phyloP scores from a whole-genome alignment of 1,140 invertebrate species.

The Diachasma alloeum region DNA sequence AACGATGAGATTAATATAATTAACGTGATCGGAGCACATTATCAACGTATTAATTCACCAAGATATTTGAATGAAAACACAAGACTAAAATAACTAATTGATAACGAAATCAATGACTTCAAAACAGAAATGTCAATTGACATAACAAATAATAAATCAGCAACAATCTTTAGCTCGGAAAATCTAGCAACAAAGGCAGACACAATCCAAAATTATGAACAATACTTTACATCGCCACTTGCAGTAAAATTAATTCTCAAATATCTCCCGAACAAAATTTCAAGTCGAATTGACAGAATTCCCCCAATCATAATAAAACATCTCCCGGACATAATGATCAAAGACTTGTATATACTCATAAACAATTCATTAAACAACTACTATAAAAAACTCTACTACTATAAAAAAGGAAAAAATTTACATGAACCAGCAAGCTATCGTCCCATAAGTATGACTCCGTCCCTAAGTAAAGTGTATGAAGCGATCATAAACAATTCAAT shows the following conservation, averaged over 20 bases:
- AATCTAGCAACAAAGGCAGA: no score
- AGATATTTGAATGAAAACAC: slow-evolving; percentile 12
- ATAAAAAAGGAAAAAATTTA: no score
- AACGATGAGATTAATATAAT: not conserved
- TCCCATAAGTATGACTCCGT: no score
- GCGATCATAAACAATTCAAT: no score
- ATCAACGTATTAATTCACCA: slow-evolving; percentile 21
- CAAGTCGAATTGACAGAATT: not conserved
- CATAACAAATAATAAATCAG: not conserved
- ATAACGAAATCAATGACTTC: not conserved
- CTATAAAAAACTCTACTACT: no score
- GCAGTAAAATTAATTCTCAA: slow-evolving; percentile 2
- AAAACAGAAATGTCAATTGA: not conserved
- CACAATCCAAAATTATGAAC: not conserved
- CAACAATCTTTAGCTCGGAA: not conserved
- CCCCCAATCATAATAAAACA: slow-evolving; percentile 17
- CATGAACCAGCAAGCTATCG: no score
- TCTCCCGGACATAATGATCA: not conserved
- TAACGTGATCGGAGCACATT: slow-evolving; percentile 10
- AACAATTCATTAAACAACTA: no score
- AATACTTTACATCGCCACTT: not conserved
- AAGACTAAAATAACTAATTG: not conserved
- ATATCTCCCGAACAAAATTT: slow-evolving; percentile 21
- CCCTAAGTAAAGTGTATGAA: no score
- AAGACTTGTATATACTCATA: no score